Base-by-base conservation (phyloP, 1,140 invertebrate genomes). In the Metopolophium dirhodum region DNA sequence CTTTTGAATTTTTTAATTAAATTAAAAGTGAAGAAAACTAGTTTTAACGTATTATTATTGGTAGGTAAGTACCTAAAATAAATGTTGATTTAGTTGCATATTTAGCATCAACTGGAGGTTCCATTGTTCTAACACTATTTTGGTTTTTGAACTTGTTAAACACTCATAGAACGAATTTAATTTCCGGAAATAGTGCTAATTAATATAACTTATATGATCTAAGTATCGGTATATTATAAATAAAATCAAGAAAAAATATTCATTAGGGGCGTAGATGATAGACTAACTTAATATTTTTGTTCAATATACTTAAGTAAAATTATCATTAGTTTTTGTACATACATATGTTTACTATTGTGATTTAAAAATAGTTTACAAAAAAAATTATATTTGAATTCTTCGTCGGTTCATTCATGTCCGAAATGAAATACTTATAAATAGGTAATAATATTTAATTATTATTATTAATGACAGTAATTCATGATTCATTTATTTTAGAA, bases 181-280 rank as follows among this genome's bases (percentile, higher is more conserved):
- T 18, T 77, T 77, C 6, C 11, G 1, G 14, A 4, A 18, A n/a
- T 77, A n/a, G 1, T 18, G 14, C n/a, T 18, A 77, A n/a, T n/a
- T n/a, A n/a, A 68, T 68, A 68, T 8, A 68, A 54, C 18, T 51
- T 14, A 68, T 68, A 68, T n/a, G 9, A 18, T 18, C 4, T 68
- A 61, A 7, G 57, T 61, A 61, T 11, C 9, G 11, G 0, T 54
- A 54, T 61, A 9, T 68, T 68, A n/a, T 11, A 68, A 68, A 68
- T n/a, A 14, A 68, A 68, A 68, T 68, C n/a, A 6, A n/a, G 30
- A 30, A 2, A 68, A 77, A 77, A 7, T 77, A 77, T 77, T 18
- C 1, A n/a, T 18, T n/a, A n/a, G 14, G 6, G 4, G 1, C n/a
- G 0, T 0, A 77, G 14, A 35, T n/a, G 18, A 77, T 20, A 18